A percentile compares a stretch with the other conserved stretches of the same genome.
Conservation (phyloP, 2,888 invertebrate genomes). For the Trimorus sp. region DNA sequence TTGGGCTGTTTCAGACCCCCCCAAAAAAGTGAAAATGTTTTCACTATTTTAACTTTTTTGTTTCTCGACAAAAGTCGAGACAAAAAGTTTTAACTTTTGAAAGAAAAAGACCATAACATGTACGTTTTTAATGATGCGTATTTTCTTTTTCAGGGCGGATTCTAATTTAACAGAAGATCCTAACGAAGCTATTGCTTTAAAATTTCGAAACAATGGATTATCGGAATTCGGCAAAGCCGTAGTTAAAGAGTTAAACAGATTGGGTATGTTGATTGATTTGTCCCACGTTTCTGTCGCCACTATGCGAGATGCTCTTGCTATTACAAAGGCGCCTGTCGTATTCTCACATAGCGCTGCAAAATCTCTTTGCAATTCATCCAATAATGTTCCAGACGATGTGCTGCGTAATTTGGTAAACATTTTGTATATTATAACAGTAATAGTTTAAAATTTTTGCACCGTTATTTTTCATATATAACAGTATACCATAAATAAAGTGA, state of each 20-base stretch:
- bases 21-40: too few relatives aligned
- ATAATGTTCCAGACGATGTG: slow-evolving; percentile 85
- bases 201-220: slow-evolving; percentile 78
- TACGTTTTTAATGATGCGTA: too few relatives aligned
- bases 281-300: slow-evolving; percentile 86
- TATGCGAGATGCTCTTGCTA: slow-evolving; percentile 84
- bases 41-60: too few relatives aligned
- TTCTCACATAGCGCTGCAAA: slow-evolving; percentile 86
- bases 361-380: slow-evolving; percentile 84
- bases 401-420: slow-evolving; percentile 81
- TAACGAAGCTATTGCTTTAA: slow-evolving; percentile 76
- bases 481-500: too few relatives aligned
- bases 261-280: slow-evolving; percentile 87
- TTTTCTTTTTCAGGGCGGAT: slow-evolving; percentile 77
- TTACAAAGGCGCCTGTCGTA: slow-evolving; percentile 86
- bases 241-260: slow-evolving; percentile 86
- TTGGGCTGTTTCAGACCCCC: too few relatives aligned
- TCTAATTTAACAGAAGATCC: slow-evolving; percentile 80
- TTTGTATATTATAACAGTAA: slow-evolving; percentile 21
- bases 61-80: too few relatives aligned
- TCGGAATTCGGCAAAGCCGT: slow-evolving; percentile 83
- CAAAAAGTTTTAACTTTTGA: too few relatives aligned
- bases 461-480: too few relatives aligned
- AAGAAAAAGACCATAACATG: too few relatives aligned
- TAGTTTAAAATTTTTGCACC: too few relatives aligned